Base-by-base conservation (phyloP, 1,140 invertebrate species). In the Marisa cornuarietis region DNA sequence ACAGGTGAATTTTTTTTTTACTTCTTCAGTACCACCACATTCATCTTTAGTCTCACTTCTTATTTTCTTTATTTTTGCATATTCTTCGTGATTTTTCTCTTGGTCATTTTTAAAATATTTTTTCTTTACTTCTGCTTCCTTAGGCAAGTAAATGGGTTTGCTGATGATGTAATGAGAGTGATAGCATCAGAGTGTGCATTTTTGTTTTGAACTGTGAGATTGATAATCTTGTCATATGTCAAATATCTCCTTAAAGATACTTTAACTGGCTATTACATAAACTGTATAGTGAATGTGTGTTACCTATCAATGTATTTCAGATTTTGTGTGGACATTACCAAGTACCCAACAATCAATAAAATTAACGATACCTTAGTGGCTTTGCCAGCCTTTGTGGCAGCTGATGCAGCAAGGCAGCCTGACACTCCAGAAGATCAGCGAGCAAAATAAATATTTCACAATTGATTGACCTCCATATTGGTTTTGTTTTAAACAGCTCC, bases 251-350 rank as follows among this genome's bases (percentile, higher is more conserved):
- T 42, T 42, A 42, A 42, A 42, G 31, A 42, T 42, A 42, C n/a
- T n/a, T n/a, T n/a, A n/a, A n/a, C 31, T 42, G 31, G 6, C 31
- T 42, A 42, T 42, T 42, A 42, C 6, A 42, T 42, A 42, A 58
- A 58, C 16, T 58, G 54, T 58, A 58, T 14, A 58, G 54, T 18
- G 54, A 58, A 58, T 11, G 16, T 31, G 26, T 66, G 18, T 49
- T 20, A 0, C 49, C 11, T 22, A 76, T 66, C 71, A 58, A 58
- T 69, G 72, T 49, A 78, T 83, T 83, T 71, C 83, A 95, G 96
- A 91, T 99, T 98, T 92, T 95, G 96, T 85, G 96, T 99, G 0
- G 96, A 98, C 88, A 92, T 98, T 86, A 93, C 94, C 82, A 94
- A 95, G 0, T 99, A 96, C 90, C 97, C 97, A 22, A 96, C 94